A percentile compares a stretch with the other conserved stretches of the same genome.
Evolutionary conservation across 2,888 invertebrate species (phyloP).

Genomic region (Drosophila vallismaia): DNA sequence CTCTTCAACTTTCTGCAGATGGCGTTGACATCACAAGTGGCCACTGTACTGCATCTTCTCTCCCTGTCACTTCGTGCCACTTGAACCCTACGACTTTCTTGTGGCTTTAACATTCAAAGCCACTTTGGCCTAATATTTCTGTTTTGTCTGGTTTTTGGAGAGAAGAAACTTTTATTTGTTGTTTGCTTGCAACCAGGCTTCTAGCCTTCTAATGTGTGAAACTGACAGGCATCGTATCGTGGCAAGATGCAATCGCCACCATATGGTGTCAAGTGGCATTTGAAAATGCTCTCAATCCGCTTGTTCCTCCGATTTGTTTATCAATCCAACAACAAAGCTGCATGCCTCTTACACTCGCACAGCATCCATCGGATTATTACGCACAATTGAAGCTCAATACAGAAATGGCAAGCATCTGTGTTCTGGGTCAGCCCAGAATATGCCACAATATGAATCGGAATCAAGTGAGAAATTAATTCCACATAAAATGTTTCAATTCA

Average conservation of each 20-base stretch:
- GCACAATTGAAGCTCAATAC: conserved; percentile 36
- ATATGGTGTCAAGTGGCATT: conserved; percentile 79
- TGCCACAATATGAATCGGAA: no score
- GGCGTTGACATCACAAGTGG: conserved; percentile 74
- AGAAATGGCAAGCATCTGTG: conserved; percentile 41
- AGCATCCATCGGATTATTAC: conserved; percentile 41
- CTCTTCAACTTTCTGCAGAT: conserved; percentile 51
- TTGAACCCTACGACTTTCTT: conserved; percentile 54
- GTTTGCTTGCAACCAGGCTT: conserved; percentile 19
- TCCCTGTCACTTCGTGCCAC: conserved; percentile 34
- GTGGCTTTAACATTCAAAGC: conserved; percentile 75
- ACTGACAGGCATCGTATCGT: conserved; percentile 54
- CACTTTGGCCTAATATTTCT: conserved; percentile 75
- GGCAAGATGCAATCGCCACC: conserved; percentile 52
- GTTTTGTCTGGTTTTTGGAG: conserved; percentile 27
- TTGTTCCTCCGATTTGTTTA: conserved; percentile 59
- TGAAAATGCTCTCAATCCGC: conserved; percentile 74
- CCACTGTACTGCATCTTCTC: conserved; percentile 9
- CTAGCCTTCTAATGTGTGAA: conserved; percentile 77
- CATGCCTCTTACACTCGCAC: conserved; percentile 11
- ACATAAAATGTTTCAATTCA: no score
- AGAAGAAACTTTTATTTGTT: conserved; percentile 66
- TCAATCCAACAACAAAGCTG: conserved; percentile 57
- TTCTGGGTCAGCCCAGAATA: conserved; percentile 21
- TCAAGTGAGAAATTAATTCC: no score